Percentiles rank a stretch among this genome's conserved stretches.
phyloP scores from a whole-genome alignment of 2,797 vertebrate genomes.

The Betta splendens region DNA sequence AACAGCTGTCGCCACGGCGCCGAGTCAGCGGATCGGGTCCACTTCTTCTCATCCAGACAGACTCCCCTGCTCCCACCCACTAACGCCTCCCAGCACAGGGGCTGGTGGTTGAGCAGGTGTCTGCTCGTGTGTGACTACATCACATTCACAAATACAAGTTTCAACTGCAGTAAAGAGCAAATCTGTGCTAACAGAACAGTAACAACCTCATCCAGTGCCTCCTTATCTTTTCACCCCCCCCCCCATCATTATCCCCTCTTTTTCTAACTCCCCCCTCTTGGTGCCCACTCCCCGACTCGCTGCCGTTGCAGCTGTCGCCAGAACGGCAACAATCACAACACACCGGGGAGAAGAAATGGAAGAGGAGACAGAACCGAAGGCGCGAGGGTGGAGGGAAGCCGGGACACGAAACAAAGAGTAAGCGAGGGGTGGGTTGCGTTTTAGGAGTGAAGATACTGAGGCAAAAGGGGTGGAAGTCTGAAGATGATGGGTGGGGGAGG shows the following conservation, averaged over 20 bases:
- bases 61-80: constrained; percentile 7
- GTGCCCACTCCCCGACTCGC: constrained; percentile 49
- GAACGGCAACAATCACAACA: constrained; percentile 60
- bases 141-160: constrained; percentile 8
- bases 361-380: constrained; percentile 43
- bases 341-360: constrained; percentile 58
- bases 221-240: constrained; percentile 23
- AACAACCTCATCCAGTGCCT: constrained; percentile 24
- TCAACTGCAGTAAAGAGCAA: constrained; percentile 44
- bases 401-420: constrained; percentile 31
- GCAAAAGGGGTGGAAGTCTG: constrained; percentile 33
- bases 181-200: constrained; percentile 25
- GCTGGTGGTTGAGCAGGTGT: constrained; percentile 21
- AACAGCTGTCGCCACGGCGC: constrained; percentile 59
- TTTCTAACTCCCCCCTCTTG: constrained; percentile 13
- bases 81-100: constrained; percentile 11
- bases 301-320: constrained; percentile 72
- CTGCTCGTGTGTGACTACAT: background rate
- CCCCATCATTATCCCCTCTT: constrained; percentile 9
- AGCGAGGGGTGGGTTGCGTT: constrained; percentile 48
- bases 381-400: constrained; percentile 18
- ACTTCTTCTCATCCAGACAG: background rate
- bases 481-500: constrained; percentile 48
- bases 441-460: constrained; percentile 23
- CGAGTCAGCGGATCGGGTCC: constrained; percentile 45